Evolutionary conservation across 2,113 vertebrate genomes (phyloP), one percentile per base, ranked within the genome.

Genomic region (Poeciliopsis turrubarensis): DNA sequence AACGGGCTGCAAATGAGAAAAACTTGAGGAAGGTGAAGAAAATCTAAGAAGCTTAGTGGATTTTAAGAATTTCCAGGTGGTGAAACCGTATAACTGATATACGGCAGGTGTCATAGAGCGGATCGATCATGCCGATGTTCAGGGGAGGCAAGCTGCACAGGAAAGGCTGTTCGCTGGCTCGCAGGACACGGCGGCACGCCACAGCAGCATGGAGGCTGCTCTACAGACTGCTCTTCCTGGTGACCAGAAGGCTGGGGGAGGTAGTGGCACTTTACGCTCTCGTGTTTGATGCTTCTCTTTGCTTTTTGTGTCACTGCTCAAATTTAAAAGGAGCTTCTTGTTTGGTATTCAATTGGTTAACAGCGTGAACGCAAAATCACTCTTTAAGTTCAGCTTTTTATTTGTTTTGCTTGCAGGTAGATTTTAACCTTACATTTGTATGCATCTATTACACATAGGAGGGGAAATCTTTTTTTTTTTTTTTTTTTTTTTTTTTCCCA

Each of bases 201-300:
- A 85, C 92, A 4, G 92, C 93, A 2, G 94, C 93, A 0, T 95
- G 86, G 87, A 89, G 93, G 79, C 89, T 95, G 69, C 91, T 95
- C 87, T 94, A 93, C 86, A 92, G 92, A 65, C 90, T 95, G 87
- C 63, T 96, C 60, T 94, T 93, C 32, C 83, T 90, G 92, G 95
- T 96, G 90, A 15, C 75, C 78, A 66, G 41, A 37, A 70, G 32
- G 19, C 9, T 70, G 10, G 37, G 29, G 60, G 13, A 87, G 69
- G 60, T 77, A 77, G 69, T 30, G 27, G 39, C 34, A 25, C 47
- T 47, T 37, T 41, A n/a, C 39, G 19, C 19, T 75, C 31, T 29
- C 10, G 9, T 32, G 32, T 77, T 73, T 60, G 11, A 65, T 64
- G 13, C 47, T 57, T 69, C 22, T 2, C 25, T 62, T 47, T 26